Evolutionary conservation across 2,888 invertebrate genomes (phyloP).

Genomic region (Cryptocheilus praepositus): DNA sequence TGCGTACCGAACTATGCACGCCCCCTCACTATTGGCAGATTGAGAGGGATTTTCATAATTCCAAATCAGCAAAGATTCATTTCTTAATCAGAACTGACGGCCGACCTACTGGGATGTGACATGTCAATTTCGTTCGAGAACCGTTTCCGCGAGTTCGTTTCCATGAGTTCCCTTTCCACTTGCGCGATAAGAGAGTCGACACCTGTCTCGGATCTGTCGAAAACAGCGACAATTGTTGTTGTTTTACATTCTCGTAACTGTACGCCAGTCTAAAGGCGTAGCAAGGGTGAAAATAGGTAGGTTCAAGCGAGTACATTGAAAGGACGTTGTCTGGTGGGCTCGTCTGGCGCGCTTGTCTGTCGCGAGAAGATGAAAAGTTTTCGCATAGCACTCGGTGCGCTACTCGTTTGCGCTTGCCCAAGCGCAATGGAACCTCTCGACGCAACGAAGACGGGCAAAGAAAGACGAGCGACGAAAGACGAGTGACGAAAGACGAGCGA

Average conservation of each 20-base stretch:
- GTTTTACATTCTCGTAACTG: slow-evolving; percentile 7
- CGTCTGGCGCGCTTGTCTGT: neutral
- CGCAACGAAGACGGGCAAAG: too few species aligned
- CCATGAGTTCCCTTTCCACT: neutral
- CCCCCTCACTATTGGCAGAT: neutral
- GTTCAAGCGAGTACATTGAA: neutral
- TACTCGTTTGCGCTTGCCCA: neutral
- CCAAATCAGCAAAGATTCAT: too few species aligned
- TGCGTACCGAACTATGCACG: neutral
- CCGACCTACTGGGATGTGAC: too few species aligned
- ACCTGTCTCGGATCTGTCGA: too few species aligned
- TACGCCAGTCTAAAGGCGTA: slow-evolving; percentile 6
- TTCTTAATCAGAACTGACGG: too few species aligned
- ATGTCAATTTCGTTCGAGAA: too few species aligned
- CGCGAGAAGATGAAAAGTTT: slow-evolving; percentile 4
- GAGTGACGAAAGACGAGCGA: too few species aligned
- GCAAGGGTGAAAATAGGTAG: slow-evolving; percentile 29
- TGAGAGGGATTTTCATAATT: too few species aligned
- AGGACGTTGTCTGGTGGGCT: slow-evolving; percentile 2
- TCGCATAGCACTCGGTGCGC: neutral
- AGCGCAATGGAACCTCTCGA: neutral
- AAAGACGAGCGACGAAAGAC: too few species aligned
- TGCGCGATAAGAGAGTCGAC: too few species aligned
- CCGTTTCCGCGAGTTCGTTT: neutral
- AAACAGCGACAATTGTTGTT: neutral